Percentiles rank a stretch among this genome's conserved stretches.
phyloP scores from a whole-genome alignment of 2,888 invertebrate species.

The Sesia apiformis region DNA sequence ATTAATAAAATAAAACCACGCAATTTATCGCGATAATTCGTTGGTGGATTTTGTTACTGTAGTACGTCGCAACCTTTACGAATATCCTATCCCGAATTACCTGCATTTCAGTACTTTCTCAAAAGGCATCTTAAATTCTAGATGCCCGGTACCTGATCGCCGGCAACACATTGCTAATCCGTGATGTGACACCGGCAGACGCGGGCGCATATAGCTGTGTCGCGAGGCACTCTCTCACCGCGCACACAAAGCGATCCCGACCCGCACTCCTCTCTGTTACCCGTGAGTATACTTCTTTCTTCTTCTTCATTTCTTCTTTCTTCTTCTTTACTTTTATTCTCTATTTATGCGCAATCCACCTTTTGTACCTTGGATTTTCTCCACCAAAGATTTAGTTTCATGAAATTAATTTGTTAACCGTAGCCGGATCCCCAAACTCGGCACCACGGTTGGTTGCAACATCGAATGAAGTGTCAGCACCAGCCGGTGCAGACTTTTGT shows the following conservation, averaged over 20 bases:
- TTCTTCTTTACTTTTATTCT: background rate
- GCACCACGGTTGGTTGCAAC: slow-evolving; percentile 73
- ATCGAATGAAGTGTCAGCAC: slow-evolving; percentile 64
- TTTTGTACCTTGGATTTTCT: too few species aligned
- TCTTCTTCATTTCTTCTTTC: background rate
- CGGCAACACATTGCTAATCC: slow-evolving; percentile 38
- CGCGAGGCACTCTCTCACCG: slow-evolving; percentile 79
- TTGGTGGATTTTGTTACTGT: too few species aligned
- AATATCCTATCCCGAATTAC: too few species aligned
- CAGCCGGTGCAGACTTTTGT: slow-evolving; percentile 75
- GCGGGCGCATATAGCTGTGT: slow-evolving; percentile 80
- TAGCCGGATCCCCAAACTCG: slow-evolving; percentile 43
- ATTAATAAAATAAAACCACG: too few species aligned
- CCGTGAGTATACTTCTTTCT: slow-evolving; percentile 42
- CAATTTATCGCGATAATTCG: too few species aligned
- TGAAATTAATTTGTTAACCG: too few species aligned
- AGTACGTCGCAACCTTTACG: too few species aligned
- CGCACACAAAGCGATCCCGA: slow-evolving; percentile 77
- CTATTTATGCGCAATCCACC: background rate
- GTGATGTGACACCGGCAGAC: slow-evolving; percentile 65
- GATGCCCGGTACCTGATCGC: slow-evolving; percentile 47
- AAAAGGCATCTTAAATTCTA: slow-evolving; percentile 8
- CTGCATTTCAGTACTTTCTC: too few species aligned
- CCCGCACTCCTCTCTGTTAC: slow-evolving; percentile 75
- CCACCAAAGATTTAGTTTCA: too few species aligned